Conservation (phyloP, 2,113 vertebrate genomes). For the Bubo scandiacus region DNA sequence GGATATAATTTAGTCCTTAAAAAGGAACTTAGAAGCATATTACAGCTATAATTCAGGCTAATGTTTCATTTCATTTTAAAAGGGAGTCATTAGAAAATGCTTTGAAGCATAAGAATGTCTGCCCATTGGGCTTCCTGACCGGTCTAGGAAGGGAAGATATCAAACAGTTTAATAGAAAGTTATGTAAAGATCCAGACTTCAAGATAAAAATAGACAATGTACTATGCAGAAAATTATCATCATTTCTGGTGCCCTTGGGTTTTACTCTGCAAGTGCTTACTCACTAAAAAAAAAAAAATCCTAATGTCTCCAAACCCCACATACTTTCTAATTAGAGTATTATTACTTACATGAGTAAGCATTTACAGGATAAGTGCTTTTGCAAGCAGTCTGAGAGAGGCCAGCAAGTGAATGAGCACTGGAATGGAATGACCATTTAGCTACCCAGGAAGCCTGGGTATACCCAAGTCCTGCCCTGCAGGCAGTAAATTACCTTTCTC, state of each 20-base stretch:
- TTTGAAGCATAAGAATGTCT: constrained; percentile 38
- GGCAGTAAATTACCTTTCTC: constrained; percentile 31
- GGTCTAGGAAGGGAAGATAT: neutral
- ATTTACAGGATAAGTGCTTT: constrained; percentile 29
- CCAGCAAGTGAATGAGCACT: constrained; percentile 10
- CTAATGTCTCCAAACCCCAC: neutral
- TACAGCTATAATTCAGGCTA: constrained; percentile 49
- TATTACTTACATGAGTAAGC: constrained; percentile 54
- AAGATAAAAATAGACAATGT: constrained; percentile 38
- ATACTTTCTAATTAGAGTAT: constrained; percentile 41
- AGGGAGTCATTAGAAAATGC: constrained; percentile 28
- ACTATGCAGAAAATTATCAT: neutral
- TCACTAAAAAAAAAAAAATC: neutral
- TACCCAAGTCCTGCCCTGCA: neutral
- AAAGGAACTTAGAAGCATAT: neutral
- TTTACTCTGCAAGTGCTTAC: constrained; percentile 41
- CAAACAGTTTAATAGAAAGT: constrained; percentile 39
- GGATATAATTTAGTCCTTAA: constrained; percentile 13
- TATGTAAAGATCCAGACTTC: constrained; percentile 41
- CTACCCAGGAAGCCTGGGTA: neutral
- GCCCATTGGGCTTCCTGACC: neutral
- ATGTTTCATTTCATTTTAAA: constrained; percentile 43
- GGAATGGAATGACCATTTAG: constrained; percentile 50
- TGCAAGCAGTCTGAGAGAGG: constrained; percentile 5
- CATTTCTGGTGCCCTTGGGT: constrained; percentile 30